Conservation (phyloP, 1,140 invertebrate species). For the Caenorhabditis brenneri region DNA sequence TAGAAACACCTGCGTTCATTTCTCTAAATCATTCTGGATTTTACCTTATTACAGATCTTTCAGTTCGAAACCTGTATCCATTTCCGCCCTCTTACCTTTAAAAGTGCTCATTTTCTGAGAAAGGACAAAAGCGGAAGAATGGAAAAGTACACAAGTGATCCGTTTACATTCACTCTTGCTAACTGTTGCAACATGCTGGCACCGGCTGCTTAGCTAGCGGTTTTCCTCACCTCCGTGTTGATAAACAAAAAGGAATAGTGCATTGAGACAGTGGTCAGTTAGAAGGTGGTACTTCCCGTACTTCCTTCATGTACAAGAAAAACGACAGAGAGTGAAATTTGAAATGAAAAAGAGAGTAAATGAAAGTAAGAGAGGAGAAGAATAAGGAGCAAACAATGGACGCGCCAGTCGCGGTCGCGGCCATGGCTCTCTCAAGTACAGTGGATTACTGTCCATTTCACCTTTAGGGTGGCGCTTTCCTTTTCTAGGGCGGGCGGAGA, state of each 20-base stretch:
- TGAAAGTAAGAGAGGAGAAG: neutral
- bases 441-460: constrained; percentile 31
- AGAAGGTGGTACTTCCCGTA: neutral
- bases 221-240: constrained; percentile 24
- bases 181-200: constrained; percentile 35
- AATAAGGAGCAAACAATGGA: constrained; percentile 37
- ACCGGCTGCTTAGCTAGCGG: constrained; percentile 10
- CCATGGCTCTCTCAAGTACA: constrained; percentile 36
- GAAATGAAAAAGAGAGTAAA: neutral
- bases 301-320: constrained; percentile 29
- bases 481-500: constrained; percentile 13
- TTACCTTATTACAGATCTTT: too few species aligned
- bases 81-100: neutral
- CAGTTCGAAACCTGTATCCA: too few species aligned
- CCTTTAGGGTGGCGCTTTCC: neutral
- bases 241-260: constrained; percentile 6
- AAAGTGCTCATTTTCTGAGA: constrained; percentile 1
- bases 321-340: too few species aligned
- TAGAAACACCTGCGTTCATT: too few species aligned
- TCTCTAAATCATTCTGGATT: too few species aligned
- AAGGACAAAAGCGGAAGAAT: neutral
- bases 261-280: constrained; percentile 1
- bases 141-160: constrained; percentile 14
- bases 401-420: constrained; percentile 38
- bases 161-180: constrained; percentile 25